A percentile compares a stretch with the other conserved stretches of the same genome.
Conservation (phyloP, 2,113 vertebrate genomes). For the Osmerus eperlanus region DNA sequence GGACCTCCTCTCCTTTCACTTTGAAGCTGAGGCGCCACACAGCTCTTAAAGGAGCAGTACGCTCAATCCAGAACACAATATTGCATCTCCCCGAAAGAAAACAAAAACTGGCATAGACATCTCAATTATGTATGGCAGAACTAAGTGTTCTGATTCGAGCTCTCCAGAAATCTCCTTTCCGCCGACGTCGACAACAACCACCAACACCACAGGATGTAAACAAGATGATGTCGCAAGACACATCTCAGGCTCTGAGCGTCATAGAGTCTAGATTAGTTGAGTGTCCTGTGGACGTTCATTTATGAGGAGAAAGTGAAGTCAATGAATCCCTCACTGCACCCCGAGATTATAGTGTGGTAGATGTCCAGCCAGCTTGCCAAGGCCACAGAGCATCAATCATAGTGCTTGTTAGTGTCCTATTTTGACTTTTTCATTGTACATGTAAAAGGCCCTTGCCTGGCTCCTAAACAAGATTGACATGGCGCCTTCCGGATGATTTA, state of each 20-base stretch:
- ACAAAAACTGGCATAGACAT: not conserved
- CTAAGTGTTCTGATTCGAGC: too few species aligned
- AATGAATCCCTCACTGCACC: conserved; percentile 60
- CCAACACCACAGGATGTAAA: too few species aligned
- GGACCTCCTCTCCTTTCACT: conserved; percentile 55
- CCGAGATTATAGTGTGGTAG: conserved; percentile 48
- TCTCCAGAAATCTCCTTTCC: too few species aligned
- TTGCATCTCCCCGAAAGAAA: not conserved
- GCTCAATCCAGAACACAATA: not conserved
- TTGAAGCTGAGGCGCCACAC: conserved; percentile 36
- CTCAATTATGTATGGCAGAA: too few species aligned
- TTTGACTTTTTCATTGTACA: conserved; percentile 56
- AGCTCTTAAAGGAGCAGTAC: conserved; percentile 44
- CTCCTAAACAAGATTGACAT: conserved; percentile 51
- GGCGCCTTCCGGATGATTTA: conserved; percentile 51
- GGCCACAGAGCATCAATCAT: conserved; percentile 60
- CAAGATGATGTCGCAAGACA: conserved; percentile 2
- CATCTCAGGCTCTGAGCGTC: conserved; percentile 31
- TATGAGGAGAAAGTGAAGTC: conserved; percentile 39
- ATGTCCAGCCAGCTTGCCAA: conserved; percentile 34
- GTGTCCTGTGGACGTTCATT: conserved; percentile 45
- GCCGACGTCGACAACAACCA: too few species aligned
- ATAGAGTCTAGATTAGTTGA: conserved; percentile 40
- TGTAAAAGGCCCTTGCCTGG: conserved; percentile 44
- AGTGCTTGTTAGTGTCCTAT: conserved; percentile 61